phyloP scores from a whole-genome alignment of 2,797 vertebrate species.

The Chrysocyon brachyurus region DNA sequence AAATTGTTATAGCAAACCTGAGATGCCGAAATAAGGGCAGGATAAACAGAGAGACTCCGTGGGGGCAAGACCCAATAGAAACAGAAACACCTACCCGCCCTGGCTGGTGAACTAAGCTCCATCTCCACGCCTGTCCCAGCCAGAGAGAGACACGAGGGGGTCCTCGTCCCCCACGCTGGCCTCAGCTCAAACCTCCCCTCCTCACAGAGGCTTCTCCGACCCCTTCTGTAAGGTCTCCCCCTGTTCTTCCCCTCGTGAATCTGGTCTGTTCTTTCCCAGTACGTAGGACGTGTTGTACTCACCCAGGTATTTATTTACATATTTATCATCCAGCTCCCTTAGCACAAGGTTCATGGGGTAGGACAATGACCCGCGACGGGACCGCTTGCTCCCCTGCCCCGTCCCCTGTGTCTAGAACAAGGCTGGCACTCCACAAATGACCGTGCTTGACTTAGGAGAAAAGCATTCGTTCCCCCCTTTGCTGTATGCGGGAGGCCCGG shows the following conservation, averaged over 20 bases:
- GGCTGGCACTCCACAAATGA: neutral
- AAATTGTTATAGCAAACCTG: neutral
- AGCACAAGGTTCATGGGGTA: neutral
- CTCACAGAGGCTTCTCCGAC: neutral
- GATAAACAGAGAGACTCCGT: constrained; percentile 21
- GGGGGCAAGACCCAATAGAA: neutral
- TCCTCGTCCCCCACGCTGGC: neutral
- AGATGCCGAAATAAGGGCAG: constrained; percentile 58
- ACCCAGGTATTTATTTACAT: neutral
- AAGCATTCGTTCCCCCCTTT: neutral
- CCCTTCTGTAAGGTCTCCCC: neutral
- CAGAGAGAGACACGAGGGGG: neutral
- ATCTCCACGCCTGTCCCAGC: neutral
- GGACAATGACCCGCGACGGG: neutral
- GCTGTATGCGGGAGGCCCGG: neutral
- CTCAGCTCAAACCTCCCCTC: neutral
- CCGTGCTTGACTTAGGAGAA: neutral
- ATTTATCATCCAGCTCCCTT: neutral
- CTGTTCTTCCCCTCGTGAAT: neutral
- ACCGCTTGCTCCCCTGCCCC: neutral
- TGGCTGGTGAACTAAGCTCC: neutral
- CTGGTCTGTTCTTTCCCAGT: neutral
- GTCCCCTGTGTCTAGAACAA: neutral
- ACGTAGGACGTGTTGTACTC: neutral
- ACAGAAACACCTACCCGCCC: neutral